Evolutionary conservation across 2,797 vertebrate genomes (phyloP).

Genomic region (Dermochelys coriacea): DNA sequence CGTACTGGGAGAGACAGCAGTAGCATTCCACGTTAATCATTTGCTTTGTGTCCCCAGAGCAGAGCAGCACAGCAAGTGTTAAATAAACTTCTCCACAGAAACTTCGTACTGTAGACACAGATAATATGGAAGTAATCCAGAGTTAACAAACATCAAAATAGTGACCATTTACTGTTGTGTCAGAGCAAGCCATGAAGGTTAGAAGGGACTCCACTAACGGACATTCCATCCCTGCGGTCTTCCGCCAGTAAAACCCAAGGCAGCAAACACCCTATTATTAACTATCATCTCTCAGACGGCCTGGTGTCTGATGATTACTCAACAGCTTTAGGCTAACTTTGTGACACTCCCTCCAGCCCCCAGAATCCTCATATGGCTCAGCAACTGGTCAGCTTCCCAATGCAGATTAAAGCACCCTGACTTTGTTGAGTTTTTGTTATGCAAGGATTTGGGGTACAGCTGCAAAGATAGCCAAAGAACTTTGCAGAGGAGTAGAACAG

Average conservation of each 20-base stretch:
- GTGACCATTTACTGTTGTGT: background rate
- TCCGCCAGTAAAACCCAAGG: background rate
- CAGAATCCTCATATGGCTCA: background rate
- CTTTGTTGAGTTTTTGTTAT: background rate
- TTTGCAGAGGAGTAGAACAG: background rate
- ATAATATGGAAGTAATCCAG: constrained; percentile 31
- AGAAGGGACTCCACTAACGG: background rate
- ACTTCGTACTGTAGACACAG: background rate
- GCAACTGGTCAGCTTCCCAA: background rate
- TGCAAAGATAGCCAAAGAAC: background rate
- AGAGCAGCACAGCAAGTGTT: background rate
- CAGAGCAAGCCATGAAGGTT: background rate
- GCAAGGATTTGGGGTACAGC: no score
- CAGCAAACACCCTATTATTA: background rate
- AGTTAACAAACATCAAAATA: constrained; percentile 19
- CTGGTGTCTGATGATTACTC: background rate
- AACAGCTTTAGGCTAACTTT: background rate
- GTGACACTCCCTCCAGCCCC: no score
- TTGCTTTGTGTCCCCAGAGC: no score
- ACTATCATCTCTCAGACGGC: background rate
- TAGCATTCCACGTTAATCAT: no score
- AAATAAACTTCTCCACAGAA: constrained; percentile 40
- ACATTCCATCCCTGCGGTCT: background rate
- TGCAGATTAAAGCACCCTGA: background rate
- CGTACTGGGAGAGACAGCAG: no score